Conservation (phyloP, 2,113 vertebrate species). For the Bungarus multicinctus region DNA sequence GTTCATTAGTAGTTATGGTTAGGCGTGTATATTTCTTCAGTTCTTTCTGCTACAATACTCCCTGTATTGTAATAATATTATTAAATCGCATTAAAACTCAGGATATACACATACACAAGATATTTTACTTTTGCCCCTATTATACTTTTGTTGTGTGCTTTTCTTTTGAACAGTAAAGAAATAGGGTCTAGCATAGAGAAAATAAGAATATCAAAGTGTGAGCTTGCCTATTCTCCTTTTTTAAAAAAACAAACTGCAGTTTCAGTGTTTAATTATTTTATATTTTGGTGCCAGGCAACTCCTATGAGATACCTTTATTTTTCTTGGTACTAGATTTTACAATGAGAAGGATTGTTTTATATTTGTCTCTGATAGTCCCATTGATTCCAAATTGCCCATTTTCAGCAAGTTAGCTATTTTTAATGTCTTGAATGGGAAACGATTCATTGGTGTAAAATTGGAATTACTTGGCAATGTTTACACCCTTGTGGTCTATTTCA, state of each 20-base stretch:
- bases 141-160: not conserved
- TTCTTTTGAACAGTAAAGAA: not conserved
- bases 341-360: not conserved
- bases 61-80: not conserved
- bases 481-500: not conserved
- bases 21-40: not conserved
- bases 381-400: not conserved
- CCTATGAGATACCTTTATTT: not conserved
- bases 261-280: not conserved
- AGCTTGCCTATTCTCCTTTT: not conserved
- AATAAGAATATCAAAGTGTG: not conserved
- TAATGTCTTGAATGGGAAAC: not conserved
- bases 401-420: conserved; percentile 6
- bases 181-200: not conserved
- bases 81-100: not conserved
- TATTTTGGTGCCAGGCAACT: not conserved
- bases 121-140: not conserved
- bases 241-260: not conserved
- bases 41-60: not conserved
- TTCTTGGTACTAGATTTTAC: not conserved
- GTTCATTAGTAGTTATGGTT: not conserved
- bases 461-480: not conserved
- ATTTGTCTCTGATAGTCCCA: not conserved
- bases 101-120: not conserved
- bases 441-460: not conserved